Base-by-base conservation (phyloP, 1,140 invertebrate species). In the Aphaenogaster rudis region DNA sequence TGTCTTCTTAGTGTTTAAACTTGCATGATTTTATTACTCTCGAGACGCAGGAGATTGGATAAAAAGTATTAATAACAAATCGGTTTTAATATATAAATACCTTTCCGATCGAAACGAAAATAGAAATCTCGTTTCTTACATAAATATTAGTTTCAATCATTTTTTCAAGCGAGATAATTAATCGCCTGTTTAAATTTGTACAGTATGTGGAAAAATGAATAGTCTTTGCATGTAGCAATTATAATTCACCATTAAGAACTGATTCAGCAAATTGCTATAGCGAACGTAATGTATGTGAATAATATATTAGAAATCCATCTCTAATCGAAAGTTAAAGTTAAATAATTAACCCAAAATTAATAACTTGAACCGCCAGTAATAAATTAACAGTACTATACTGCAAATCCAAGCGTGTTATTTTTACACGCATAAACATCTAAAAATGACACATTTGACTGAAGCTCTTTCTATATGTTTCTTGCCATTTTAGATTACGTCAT, bases 21-120 rank as follows among this genome's bases (percentile, higher is more conserved):
- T 50, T 6, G 42, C 42, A n/a, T 4, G n/a, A 48, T 48, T 67
- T 21, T 8, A 67, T 7, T 21, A 3, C 17, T 50, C n/a, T 69
- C 13, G 42, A 13, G 21, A 21, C 13, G 42, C 17, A 36, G 21
- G 17, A 74, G 39, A 42, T 42, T n/a, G 36, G 9, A 50, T 69
- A 57, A 76, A 39, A 74, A 74, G 11, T 42, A 59, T 42, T 59
- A 76, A 59, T 21, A 59, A 76, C 17, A 57, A 54, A 59, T 28
- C 39, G 45, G 54, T 5, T 28, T 76, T 36, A 9, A 28, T 39
- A 11, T 67, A 48, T 69, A 48, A 76, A 9, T 45, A 42, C 9
- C 21, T 59, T 28, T 59, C 39, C n/a, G 7, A 59, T 42, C 36
- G n/a, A 39, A 59, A 21, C 5, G 2, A 69, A 69, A 69, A 69